These are phyloP conservation scores for Ceyx margarethae DNA, from an alignment of 2,113 vertebrate species.

Conservation along the genomic window DNA sequence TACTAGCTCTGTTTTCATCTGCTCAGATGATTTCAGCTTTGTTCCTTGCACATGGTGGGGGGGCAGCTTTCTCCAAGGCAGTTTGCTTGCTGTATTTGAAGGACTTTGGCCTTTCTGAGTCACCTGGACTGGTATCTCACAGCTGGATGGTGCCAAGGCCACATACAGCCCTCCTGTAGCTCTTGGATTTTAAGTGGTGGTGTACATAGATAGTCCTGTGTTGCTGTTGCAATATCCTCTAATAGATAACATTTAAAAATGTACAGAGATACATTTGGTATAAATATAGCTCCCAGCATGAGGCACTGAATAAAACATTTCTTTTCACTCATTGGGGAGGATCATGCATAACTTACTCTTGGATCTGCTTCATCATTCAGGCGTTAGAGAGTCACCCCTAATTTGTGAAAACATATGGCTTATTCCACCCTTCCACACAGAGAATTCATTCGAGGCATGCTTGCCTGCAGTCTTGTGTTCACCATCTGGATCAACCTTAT, in stretches of 20 bases:
- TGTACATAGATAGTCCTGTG: not conserved
- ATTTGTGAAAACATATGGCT: constrained; percentile 69
- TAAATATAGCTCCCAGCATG: constrained; percentile 68
- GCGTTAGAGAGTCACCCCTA: constrained; percentile 64
- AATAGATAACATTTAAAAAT: constrained; percentile 56
- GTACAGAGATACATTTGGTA: constrained; percentile 45
- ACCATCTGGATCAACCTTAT: constrained; percentile 59
- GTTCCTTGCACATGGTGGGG: not conserved
- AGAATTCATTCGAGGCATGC: not conserved
- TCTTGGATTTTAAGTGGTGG: not conserved
- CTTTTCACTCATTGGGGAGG: constrained; percentile 56
- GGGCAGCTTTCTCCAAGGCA: not conserved
- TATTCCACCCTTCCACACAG: constrained; percentile 48
- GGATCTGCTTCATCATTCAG: constrained; percentile 65
- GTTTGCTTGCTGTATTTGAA: not conserved
- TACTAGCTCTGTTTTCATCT: not conserved
- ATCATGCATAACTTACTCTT: constrained; percentile 68
- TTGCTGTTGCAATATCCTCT: not conserved
- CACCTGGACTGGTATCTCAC: not conserved
- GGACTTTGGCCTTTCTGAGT: not conserved
- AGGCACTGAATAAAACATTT: constrained; percentile 70
- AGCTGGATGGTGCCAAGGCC: not conserved
- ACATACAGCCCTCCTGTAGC: not conserved
- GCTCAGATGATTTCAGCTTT: not conserved
- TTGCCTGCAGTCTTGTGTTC: constrained; percentile 55